A percentile compares a stretch with the other conserved stretches of the same genome.
phyloP scores from a whole-genome alignment of 2,113 vertebrate genomes.

The Hippoglossus stenolepis region DNA sequence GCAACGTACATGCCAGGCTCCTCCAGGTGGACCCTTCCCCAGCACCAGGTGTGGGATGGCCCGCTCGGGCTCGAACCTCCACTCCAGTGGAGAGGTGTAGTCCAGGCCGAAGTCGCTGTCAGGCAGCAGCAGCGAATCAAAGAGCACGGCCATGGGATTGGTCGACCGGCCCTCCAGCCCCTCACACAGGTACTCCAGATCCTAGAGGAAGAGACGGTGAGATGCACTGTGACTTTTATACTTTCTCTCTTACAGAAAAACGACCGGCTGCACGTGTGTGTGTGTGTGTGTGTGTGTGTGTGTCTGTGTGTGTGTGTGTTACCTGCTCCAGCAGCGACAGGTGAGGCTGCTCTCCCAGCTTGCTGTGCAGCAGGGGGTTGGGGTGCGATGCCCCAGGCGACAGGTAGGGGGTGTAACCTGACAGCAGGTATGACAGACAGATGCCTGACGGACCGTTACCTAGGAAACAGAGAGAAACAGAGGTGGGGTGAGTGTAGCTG shows the following conservation, averaged over 20 bases:
- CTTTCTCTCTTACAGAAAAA: too few species aligned
- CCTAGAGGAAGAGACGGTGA: slow-evolving; percentile 52
- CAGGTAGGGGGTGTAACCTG: slow-evolving; percentile 83
- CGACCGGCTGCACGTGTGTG: not conserved
- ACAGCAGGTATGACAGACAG: slow-evolving; percentile 85
- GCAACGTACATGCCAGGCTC: slow-evolving; percentile 85
- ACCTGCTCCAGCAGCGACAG: slow-evolving; percentile 84
- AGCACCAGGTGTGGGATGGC: slow-evolving; percentile 83
- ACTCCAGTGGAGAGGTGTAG: slow-evolving; percentile 77
- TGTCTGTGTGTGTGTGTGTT: not conserved
- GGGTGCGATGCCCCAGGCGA: slow-evolving; percentile 76
- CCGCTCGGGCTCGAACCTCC: slow-evolving; percentile 78
- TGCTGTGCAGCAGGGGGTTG: slow-evolving; percentile 81
- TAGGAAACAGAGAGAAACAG: slow-evolving; percentile 22
- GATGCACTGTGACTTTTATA: too few species aligned
- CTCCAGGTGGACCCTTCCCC: slow-evolving; percentile 84
- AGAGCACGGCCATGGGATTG: slow-evolving; percentile 85
- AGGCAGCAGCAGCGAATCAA: slow-evolving; percentile 85
- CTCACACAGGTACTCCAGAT: slow-evolving; percentile 86
- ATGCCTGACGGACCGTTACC: slow-evolving; percentile 87
- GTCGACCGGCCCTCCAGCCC: slow-evolving; percentile 85
- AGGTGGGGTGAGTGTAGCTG: not conserved
- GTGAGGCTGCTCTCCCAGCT: slow-evolving; percentile 76
- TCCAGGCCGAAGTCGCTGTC: slow-evolving; percentile 83
- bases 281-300: not conserved